These are phyloP conservation scores for Propsilocerus akamusi DNA, from an alignment of 1,140 invertebrate genomes.

Conservation along the genomic window DNA sequence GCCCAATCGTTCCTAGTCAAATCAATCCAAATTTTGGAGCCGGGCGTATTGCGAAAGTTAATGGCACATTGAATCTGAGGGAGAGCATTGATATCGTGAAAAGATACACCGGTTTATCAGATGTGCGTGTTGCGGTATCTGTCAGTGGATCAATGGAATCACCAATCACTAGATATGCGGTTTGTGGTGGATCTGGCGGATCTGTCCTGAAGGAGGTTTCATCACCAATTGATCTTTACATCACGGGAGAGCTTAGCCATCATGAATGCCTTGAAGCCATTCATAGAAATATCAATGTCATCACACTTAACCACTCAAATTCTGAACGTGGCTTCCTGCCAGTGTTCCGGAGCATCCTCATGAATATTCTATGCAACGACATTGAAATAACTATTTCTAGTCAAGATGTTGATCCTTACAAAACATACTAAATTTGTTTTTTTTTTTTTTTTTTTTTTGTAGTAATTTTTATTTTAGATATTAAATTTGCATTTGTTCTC, in stretches of 20 bases:
- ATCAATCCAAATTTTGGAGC: conserved; percentile 31
- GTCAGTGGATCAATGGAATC: conserved; percentile 29
- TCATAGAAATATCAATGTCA: conserved; percentile 56
- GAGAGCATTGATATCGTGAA: conserved; percentile 54
- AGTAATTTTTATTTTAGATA: no score
- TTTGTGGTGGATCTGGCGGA: conserved; percentile 80
- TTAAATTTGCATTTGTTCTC: no score
- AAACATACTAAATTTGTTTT: conserved; percentile 16
- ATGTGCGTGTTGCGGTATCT: conserved; percentile 53
- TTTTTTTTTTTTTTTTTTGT: background rate
- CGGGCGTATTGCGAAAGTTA: conserved; percentile 28
- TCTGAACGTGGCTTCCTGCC: conserved; percentile 77
- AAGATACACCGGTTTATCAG: conserved; percentile 37
- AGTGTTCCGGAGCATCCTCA: conserved; percentile 32
- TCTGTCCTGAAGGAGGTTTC: conserved; percentile 47
- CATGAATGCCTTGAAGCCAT: conserved; percentile 82
- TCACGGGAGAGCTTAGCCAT: conserved; percentile 92
- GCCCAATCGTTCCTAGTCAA: conserved; percentile 27
- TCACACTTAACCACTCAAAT: conserved; percentile 89
- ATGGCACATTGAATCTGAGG: conserved; percentile 7
- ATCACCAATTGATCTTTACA: conserved; percentile 52
- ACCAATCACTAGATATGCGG: conserved; percentile 40
- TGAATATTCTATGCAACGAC: conserved; percentile 28
- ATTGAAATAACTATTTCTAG: conserved; percentile 51
- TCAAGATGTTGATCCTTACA: conserved; percentile 51